A percentile compares a stretch with the other conserved stretches of the same genome.
Evolutionary conservation across 1,140 invertebrate genomes (phyloP).

Genomic region (Delia radicum): DNA sequence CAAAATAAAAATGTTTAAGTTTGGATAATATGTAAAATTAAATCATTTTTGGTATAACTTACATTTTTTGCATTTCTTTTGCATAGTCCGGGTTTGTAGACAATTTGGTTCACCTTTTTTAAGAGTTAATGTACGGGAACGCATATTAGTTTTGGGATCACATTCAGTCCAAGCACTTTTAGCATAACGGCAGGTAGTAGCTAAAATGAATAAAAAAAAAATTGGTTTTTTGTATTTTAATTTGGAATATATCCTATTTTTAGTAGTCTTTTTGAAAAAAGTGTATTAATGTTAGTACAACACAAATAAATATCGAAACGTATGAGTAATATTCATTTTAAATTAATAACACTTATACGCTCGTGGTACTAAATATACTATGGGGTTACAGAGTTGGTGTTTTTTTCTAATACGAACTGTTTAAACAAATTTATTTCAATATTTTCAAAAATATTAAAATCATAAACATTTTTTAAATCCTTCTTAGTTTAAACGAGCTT

Average conservation of each 20-base stretch:
- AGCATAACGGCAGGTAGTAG: conserved; percentile 70
- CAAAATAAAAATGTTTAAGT: background rate
- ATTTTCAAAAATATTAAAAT: too few species aligned
- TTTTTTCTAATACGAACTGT: too few species aligned
- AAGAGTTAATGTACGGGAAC: conserved; percentile 74
- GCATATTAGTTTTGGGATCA: conserved; percentile 75
- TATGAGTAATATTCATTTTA: too few species aligned
- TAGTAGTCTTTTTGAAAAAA: too few species aligned
- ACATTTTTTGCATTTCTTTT: conserved; percentile 90
- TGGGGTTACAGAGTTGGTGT: too few species aligned
- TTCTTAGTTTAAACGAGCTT: too few species aligned
- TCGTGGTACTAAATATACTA: background rate
- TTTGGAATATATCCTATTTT: too few species aligned
- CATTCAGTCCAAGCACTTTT: conserved; percentile 84
- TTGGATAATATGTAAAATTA: background rate
- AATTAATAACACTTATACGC: background rate
- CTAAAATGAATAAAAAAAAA: conserved; percentile 22
- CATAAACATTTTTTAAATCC: too few species aligned
- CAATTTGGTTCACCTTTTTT: conserved; percentile 79
- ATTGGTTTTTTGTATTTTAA: too few species aligned
- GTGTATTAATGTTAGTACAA: background rate
- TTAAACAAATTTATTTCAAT: too few species aligned
- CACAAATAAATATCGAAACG: too few species aligned
- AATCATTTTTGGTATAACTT: conserved; percentile 33
- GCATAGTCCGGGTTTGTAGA: conserved; percentile 75